Base-by-base conservation (phyloP, 2,113 vertebrate genomes). In the Tetrax tetrax region DNA sequence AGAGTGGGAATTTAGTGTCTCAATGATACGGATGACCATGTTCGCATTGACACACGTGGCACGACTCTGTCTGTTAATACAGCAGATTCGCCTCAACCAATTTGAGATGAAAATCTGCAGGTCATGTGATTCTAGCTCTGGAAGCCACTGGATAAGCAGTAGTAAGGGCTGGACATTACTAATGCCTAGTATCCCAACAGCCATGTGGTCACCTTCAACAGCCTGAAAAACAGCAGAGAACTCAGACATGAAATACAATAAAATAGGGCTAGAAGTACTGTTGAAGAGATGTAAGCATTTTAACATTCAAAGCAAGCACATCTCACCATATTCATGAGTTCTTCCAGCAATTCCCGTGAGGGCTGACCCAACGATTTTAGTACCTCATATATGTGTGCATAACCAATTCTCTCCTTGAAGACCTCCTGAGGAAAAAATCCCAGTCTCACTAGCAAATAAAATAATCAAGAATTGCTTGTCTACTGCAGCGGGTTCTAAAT, bases 321-420 rank as follows among this genome's bases (percentile, higher is more conserved):
- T 59, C 97, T 99, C 92, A 99, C 99, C 99, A 99, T 99, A 96
- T 99, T 99, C 99, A 99, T 99, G 90, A 99, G 98, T 96, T 99
- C 99, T 97, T 99, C 99, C 91, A 99, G 98, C 47, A 99, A 97
- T 63, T 99, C 98, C 61, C 98, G 92, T 45, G 99, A 98, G 0
- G 99, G 99, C 25, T 99, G 99, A 79, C 99, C 99, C 45, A 99
- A 97, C 2, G 99, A 99, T 87, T 99, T 98, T 53, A 99, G 98
- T 87, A 99, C 99, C 95, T 99, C 99, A 57, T 98, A 99, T 95
- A 99, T 98, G 90, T 99, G 99, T 65, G 98, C 98, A 92, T 99
- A 99, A 70, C 99, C 99, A 92, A 99, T 99, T 90, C 99, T 98
- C 97, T 99, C 99, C 96, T 99, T 99, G 97, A 99, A 99, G 90